Evolutionary conservation across 2,113 vertebrate species (phyloP).

Genomic region (Dryoscopus gambensis): DNA sequence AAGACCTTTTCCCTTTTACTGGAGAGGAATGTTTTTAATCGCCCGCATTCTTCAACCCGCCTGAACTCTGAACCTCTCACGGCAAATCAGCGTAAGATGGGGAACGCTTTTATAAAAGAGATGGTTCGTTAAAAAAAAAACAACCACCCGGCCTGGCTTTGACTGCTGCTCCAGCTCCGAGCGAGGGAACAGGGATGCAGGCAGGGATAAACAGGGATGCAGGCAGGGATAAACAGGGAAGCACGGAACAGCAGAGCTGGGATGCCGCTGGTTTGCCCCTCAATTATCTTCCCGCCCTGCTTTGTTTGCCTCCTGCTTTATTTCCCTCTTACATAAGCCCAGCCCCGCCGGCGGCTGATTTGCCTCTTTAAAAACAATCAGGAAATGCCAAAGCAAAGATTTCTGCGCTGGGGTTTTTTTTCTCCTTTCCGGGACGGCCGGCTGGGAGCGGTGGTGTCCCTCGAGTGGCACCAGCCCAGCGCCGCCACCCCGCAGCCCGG

Average conservation of each 20-base stretch:
- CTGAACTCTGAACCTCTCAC: constrained; percentile 14
- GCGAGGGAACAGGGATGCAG: background rate
- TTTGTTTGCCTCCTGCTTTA: background rate
- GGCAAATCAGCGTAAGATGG: background rate
- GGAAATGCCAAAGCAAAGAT: background rate
- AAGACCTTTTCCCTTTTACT: background rate
- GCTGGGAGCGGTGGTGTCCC: background rate
- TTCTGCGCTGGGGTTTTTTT: background rate
- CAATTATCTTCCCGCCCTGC: background rate
- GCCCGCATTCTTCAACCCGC: background rate
- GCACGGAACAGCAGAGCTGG: background rate
- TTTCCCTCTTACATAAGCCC: background rate
- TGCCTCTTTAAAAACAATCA: background rate
- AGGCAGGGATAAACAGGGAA: background rate
- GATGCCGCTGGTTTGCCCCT: background rate
- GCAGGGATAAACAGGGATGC: background rate
- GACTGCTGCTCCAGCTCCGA: background rate
- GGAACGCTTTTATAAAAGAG: background rate
- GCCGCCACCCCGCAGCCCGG: background rate
- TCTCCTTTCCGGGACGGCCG: background rate
- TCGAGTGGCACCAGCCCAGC: background rate
- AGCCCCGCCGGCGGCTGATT: background rate
- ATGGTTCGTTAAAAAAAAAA: background rate
- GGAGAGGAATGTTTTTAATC: constrained; percentile 15
- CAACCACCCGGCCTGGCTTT: background rate